A percentile compares a stretch with the other conserved stretches of the same genome.
Evolutionary conservation across 2,113 vertebrate genomes (phyloP).

Genomic region (Otus sunia): DNA sequence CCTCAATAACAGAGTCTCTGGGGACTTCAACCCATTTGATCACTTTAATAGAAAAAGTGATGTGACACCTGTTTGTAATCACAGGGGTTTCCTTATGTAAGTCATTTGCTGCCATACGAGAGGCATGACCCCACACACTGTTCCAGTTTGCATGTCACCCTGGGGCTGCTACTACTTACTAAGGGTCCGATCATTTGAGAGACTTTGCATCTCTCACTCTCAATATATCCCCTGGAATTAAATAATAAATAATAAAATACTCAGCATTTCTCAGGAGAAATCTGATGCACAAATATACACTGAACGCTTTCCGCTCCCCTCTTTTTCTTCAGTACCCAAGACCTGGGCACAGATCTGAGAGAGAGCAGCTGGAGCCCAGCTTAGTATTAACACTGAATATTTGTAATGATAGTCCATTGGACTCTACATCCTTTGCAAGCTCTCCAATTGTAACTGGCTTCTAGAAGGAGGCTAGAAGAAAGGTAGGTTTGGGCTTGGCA

Average conservation of each 20-base stretch:
- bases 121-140: neutral
- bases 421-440: neutral
- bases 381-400: neutral
- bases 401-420: neutral
- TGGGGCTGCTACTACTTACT: neutral
- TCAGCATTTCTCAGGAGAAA: neutral
- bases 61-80: conserved; percentile 18
- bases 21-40: conserved; percentile 34
- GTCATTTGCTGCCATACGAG: neutral
- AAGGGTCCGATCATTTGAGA: neutral
- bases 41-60: conserved; percentile 38
- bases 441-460: neutral
- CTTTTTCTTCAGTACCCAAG: neutral
- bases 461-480: neutral
- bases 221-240: neutral
- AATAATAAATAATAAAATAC: neutral
- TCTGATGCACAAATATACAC: neutral
- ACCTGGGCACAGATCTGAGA: neutral
- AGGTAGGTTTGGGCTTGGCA: neutral
- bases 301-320: accelerated
- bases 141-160: neutral
- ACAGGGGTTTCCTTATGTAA: neutral
- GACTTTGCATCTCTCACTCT: neutral
- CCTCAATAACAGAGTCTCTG: neutral
- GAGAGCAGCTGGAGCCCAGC: neutral